Percentiles rank a stretch among this genome's conserved stretches.
phyloP scores from a whole-genome alignment of 2,113 vertebrate genomes.

The Pithys albifrons region DNA sequence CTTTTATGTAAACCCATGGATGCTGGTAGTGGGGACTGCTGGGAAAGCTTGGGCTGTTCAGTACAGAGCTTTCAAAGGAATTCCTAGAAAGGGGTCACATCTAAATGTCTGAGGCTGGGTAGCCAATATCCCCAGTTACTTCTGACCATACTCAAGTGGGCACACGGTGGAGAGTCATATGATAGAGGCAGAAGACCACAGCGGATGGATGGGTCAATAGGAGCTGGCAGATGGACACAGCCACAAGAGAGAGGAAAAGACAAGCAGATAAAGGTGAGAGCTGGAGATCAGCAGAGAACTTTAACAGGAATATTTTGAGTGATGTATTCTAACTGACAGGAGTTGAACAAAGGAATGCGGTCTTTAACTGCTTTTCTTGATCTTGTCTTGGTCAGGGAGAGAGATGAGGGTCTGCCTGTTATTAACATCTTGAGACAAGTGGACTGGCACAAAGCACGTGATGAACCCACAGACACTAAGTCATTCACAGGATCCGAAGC shows the following conservation, averaged over 20 bases:
- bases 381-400: neutral
- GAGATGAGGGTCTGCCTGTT: neutral
- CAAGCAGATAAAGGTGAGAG: neutral
- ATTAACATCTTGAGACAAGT: fast-evolving
- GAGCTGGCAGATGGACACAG: neutral
- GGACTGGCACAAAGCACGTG: neutral
- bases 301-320: neutral
- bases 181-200: neutral
- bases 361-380: neutral
- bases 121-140: neutral
- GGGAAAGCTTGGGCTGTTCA: neutral
- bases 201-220: neutral
- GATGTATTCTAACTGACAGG: neutral
- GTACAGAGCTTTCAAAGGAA: neutral
- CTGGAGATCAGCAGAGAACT: neutral
- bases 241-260: neutral
- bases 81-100: neutral
- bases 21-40: neutral
- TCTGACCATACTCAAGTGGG: neutral
- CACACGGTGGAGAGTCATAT: neutral
- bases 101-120: neutral
- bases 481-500: neutral
- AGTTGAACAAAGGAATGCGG: fast-evolving
- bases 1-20: neutral
- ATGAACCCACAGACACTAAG: neutral